These are phyloP conservation scores for Bombus turneri DNA, from an alignment of 1,140 invertebrate genomes.

Conservation along the genomic window DNA sequence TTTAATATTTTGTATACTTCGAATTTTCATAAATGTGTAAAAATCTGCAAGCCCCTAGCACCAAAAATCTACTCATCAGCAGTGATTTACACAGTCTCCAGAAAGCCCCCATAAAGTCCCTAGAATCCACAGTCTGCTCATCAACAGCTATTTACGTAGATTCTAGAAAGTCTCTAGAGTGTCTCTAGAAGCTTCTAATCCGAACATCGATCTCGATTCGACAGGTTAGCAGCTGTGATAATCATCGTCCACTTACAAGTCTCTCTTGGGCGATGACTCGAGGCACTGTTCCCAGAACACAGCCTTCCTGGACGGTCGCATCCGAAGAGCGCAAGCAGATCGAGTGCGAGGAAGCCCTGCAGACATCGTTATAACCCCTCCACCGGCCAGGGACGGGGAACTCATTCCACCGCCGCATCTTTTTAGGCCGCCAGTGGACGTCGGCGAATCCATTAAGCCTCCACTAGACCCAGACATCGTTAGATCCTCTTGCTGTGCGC, in stretches of 20 bases:
- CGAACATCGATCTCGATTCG: conserved; percentile 13
- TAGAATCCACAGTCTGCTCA: too few relatives aligned
- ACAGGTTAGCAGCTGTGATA: too few relatives aligned
- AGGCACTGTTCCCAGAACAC: conserved; percentile 92
- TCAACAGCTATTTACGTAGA: too few relatives aligned
- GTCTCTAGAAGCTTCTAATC: neutral
- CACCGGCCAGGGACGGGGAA: conserved; percentile 79
- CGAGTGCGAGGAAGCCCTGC: conserved; percentile 87
- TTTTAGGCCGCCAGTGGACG: conserved; percentile 80
- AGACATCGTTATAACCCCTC: conserved; percentile 63
- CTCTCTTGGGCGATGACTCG: conserved; percentile 86
- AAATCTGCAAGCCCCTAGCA: too few relatives aligned
- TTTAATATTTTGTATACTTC: too few relatives aligned
- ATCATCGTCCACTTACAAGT: conserved; percentile 84
- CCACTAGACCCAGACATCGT: conserved; percentile 77
- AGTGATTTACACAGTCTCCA: too few relatives aligned
- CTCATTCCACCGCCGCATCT: conserved; percentile 82
- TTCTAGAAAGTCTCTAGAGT: neutral
- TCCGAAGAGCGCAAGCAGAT: conserved; percentile 89
- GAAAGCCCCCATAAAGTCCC: too few relatives aligned
- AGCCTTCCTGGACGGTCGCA: conserved; percentile 85
- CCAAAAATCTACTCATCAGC: too few relatives aligned
- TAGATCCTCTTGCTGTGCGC: conserved; percentile 27
- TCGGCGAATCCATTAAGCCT: conserved; percentile 77
- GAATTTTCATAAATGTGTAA: too few relatives aligned